phyloP scores from a whole-genome alignment of 2,113 vertebrate genomes.

The Laticauda colubrina region DNA sequence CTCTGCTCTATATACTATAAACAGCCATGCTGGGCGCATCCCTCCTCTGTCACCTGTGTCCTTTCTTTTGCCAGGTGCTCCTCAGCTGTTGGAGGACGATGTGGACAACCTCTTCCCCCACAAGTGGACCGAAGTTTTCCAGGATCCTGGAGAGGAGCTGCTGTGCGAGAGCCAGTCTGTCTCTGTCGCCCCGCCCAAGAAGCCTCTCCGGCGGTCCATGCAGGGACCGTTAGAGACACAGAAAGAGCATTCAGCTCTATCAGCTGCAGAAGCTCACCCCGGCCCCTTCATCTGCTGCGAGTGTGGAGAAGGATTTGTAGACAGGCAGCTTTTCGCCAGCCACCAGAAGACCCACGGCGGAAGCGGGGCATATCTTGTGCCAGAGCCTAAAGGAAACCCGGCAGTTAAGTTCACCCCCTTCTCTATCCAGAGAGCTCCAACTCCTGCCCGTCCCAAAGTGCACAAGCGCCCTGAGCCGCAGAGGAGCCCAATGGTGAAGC shows the following conservation, averaged over 20 bases:
- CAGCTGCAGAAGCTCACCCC: constrained; percentile 47
- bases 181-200: constrained; percentile 10
- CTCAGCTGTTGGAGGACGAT: constrained; percentile 51
- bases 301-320: constrained; percentile 82
- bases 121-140: constrained; percentile 68
- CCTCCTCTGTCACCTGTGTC: too few species aligned
- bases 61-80: constrained; percentile 43
- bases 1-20: too few species aligned
- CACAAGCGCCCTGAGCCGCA: constrained; percentile 71
- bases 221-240: constrained; percentile 61
- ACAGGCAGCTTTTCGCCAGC: constrained; percentile 54
- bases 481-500: constrained; percentile 61
- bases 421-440: constrained; percentile 62
- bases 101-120: constrained; percentile 34
- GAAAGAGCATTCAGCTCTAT: constrained; percentile 39
- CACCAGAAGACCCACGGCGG: constrained; percentile 55
- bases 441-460: constrained; percentile 62
- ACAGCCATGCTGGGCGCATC: not conserved
- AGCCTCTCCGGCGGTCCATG: constrained; percentile 57
- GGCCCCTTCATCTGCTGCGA: constrained; percentile 85
- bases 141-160: constrained; percentile 62
- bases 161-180: constrained; percentile 61
- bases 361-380: constrained; percentile 45
- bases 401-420: constrained; percentile 63
- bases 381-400: constrained; percentile 41